Conservation (phyloP, 2,113 vertebrate species). For the Ursus arctos region DNA sequence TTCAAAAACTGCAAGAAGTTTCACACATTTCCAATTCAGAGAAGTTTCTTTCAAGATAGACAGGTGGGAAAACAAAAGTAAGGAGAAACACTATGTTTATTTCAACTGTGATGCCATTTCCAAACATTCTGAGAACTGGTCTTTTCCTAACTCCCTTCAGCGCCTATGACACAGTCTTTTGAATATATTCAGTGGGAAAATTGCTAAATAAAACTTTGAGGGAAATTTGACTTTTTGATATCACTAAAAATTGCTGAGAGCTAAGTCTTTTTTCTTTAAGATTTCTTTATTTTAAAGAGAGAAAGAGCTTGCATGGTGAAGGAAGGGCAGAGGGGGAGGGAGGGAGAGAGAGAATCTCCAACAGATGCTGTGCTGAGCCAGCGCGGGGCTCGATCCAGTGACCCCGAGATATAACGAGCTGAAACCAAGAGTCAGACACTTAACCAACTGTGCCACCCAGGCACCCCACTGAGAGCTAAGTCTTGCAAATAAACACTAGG, state of each 20-base stretch:
- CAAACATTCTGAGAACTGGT: not conserved
- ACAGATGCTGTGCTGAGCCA: not conserved
- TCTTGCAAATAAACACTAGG: slow-evolving; percentile 24
- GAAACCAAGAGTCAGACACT: not conserved
- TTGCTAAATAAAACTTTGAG: slow-evolving; percentile 55
- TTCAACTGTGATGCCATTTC: slow-evolving; percentile 10
- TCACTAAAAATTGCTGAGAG: slow-evolving; percentile 48
- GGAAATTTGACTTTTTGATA: slow-evolving; percentile 33
- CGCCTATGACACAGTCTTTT: not conserved
- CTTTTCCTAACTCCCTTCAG: not conserved
- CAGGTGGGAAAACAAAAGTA: not conserved
- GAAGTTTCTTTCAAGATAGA: not conserved
- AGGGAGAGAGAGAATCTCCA: not conserved
- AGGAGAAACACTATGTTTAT: not conserved
- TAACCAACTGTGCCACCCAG: not conserved
- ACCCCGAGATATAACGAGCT: not conserved
- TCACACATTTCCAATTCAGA: not conserved
- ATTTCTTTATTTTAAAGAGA: not conserved
- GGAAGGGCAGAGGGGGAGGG: not conserved
- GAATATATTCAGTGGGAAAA: slow-evolving; percentile 59
- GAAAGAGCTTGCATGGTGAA: rapidly evolving
- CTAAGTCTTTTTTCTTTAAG: not conserved
- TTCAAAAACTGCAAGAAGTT: not conserved
- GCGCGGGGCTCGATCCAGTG: not conserved
- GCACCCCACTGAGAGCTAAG: not conserved